phyloP scores from a whole-genome alignment of 2,797 vertebrate genomes.

The Dicrostonyx torquatus region DNA sequence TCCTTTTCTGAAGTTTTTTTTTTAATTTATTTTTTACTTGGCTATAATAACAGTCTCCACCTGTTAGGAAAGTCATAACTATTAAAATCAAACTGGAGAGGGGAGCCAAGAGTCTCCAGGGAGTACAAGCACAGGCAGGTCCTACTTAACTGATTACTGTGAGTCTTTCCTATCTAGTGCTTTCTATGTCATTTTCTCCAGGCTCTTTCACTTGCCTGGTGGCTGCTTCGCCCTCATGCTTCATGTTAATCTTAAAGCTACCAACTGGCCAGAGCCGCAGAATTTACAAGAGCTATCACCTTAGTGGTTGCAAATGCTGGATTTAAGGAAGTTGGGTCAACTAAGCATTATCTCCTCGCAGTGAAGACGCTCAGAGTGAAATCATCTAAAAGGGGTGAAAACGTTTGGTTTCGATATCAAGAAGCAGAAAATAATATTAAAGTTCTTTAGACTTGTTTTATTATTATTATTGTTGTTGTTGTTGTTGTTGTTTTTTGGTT shows the following conservation, averaged over 20 bases:
- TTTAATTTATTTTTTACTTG: background rate
- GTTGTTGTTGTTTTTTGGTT: too few relatives aligned
- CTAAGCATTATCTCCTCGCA: background rate
- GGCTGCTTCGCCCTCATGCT: background rate
- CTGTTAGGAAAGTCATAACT: background rate
- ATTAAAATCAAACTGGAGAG: background rate
- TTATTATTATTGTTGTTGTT: too few relatives aligned
- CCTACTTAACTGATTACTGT: background rate
- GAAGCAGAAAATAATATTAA: constrained; percentile 30
- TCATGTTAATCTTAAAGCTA: background rate
- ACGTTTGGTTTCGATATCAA: constrained; percentile 47
- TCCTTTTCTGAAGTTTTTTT: background rate
- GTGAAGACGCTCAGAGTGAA: background rate
- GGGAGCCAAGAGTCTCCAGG: background rate
- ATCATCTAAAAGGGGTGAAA: background rate
- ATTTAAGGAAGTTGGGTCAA: background rate
- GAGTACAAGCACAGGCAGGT: background rate
- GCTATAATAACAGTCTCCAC: background rate
- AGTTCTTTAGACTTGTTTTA: background rate
- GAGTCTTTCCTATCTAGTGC: background rate
- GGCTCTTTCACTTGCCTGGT: background rate
- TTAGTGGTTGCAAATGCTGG: background rate
- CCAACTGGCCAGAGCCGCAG: background rate
- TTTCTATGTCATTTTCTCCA: background rate
- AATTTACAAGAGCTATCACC: background rate